Evolutionary conservation across 2,113 vertebrate genomes (phyloP).

Genomic region (Actenoides lindsayi): DNA sequence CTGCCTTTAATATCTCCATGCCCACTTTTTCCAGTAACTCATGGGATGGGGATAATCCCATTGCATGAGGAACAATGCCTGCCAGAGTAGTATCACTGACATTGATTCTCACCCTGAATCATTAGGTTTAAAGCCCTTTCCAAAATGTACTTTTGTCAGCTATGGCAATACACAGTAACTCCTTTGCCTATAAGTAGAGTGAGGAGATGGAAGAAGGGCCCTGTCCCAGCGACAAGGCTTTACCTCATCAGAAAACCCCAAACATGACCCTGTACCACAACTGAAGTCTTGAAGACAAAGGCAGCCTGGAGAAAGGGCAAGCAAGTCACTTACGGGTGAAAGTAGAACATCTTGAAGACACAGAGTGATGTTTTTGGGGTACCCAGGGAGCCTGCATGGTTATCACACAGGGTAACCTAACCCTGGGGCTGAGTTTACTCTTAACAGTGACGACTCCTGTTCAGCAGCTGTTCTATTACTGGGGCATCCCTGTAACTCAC

Average conservation of each 20-base stretch:
- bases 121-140: not conserved
- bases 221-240: not conserved
- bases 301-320: not conserved
- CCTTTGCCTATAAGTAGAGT: not conserved
- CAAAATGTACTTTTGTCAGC: not conserved
- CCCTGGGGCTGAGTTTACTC: not conserved
- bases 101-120: not conserved
- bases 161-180: not conserved
- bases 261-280: fast-evolving
- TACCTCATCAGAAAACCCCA: not conserved
- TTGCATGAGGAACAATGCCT: not conserved
- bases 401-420: not conserved
- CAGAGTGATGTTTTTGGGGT: not conserved
- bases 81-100: not conserved
- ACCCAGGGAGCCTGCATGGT: not conserved
- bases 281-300: not conserved
- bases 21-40: not conserved
- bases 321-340: not conserved
- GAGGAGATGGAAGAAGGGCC: not conserved
- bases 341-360: not conserved
- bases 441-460: not conserved
- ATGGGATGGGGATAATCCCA: not conserved
- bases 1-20: not conserved
- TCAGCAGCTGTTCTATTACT: not conserved
- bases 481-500: not conserved